Base-by-base conservation (phyloP, 2,113 vertebrate species). In the Myrmophylax atrothorax region DNA sequence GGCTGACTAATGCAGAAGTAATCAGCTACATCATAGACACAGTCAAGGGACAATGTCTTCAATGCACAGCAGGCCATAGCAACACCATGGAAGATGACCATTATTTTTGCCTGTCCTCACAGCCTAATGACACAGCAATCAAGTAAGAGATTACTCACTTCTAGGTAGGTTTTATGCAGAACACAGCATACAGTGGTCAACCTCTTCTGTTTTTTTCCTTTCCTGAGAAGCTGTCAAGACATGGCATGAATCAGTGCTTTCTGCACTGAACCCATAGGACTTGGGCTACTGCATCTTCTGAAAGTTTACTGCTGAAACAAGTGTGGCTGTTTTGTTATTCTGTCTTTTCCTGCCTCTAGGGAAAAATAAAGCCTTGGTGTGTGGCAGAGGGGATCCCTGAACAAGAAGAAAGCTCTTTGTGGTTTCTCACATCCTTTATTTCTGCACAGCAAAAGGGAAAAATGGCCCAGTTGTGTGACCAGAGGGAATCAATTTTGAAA, bases 21-120 rank as follows among this genome's bases (percentile, higher is more conserved):
- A 88, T 59, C 90, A 93, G 63, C 67, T 86, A 50, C 23, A 9
- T 10, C 35, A 50, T 23, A 70, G 35, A 58, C 44, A 56, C 10
- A 46, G 58, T 14, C 40, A 24, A 33, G 37, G 77, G 26, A 84
- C 50, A 47, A 56, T 2, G 13, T 31, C 31, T 80, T 78, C 66
- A 42, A 19, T 7, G 13, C 18, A 18, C 0, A 0, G 9, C 0
- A 2, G 47, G 26, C 19, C 29, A 33, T 55, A 42, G 8, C 49
- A 83, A 49, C 18, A 31, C 26, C 18, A 0, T 35, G 42, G 53
- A 69, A 58, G 46, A 29, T 22, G 28, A 90, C 17, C 5, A 17
- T 1, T 2, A 22, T 14, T 53, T 94, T 81, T 89, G 11, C 42
- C 37, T 88, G 46, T 33, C 55, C 37, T 84, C 50, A 15, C 1